A percentile compares a stretch with the other conserved stretches of the same genome.
phyloP scores from a whole-genome alignment of 2,113 vertebrate species.

The Alaudala cheleensis region DNA sequence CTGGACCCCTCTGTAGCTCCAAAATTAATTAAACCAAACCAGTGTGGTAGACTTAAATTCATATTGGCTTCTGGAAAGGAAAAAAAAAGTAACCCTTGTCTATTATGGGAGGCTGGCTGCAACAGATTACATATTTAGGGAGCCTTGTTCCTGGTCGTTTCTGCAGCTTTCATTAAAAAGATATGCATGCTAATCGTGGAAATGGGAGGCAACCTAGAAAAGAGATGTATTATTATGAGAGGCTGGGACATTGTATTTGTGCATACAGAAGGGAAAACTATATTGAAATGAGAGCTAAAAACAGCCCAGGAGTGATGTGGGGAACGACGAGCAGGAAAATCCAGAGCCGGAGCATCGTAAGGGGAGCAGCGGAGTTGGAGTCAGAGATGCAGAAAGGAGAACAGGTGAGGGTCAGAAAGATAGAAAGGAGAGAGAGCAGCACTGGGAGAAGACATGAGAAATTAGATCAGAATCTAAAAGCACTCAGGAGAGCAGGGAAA shows the following conservation, averaged over 20 bases:
- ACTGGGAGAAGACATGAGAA: conserved; percentile 79
- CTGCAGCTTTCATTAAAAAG: conserved; percentile 51
- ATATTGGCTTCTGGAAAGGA: not conserved
- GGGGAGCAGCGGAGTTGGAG: conserved; percentile 38
- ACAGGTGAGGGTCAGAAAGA: conserved; percentile 73
- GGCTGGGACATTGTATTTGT: conserved; percentile 34
- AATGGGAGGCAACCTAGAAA: conserved; percentile 59
- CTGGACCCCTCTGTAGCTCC: not conserved
- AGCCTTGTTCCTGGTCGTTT: not conserved
- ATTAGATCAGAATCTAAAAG: conserved; percentile 79
- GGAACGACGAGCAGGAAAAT: not conserved
- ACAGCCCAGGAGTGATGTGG: not conserved
- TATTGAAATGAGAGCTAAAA: conserved; percentile 35
- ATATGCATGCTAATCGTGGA: not conserved
- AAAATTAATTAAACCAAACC: conserved; percentile 49
- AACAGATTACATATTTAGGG: conserved; percentile 26
- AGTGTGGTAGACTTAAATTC: conserved; percentile 33
- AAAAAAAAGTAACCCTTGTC: not conserved
- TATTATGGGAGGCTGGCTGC: conserved; percentile 16
- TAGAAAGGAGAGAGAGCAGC: conserved; percentile 74
- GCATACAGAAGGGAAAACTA: conserved; percentile 35
- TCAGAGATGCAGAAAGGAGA: conserved; percentile 62
- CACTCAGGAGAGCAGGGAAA: conserved; percentile 77
- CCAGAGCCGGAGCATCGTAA: not conserved
- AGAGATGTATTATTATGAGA: conserved; percentile 40